Base-by-base conservation (phyloP, 2,888 invertebrate species). In the Ethmia dodecea region DNA sequence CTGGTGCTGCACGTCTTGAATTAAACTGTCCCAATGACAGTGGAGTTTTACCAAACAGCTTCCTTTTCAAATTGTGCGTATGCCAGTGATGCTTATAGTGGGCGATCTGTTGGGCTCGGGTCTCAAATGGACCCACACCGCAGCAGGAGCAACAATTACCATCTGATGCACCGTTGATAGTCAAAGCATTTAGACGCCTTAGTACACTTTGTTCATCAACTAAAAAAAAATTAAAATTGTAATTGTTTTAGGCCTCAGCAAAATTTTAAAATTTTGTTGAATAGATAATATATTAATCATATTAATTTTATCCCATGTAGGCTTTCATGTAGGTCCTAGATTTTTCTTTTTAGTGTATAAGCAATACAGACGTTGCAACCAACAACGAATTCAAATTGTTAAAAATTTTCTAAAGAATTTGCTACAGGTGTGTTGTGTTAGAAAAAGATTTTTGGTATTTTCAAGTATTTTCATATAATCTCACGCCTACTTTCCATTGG, bases 41-140 rank as follows among this genome's bases (percentile, higher is more conserved):
- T 3, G 86, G 40, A 13, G 59, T 36, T 39, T 78, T 84, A 1
- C 90, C 91, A 47, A 88, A 88, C 8, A 94, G 64, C 44, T 90
- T 91, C 45, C 91, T 89, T 55, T 93, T 94, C 24, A 95, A 74
- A 71, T 95, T 95, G 57, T 93, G 93, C 2, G 93, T 88, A 65
- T 95, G 95, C 94, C 94, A 95, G 62, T 95, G 95, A 22, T 93
- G 78, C 59, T 93, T 93, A 60, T 93, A 95, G 64, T 95, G 95
- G 4, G 90, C 86, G 10, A 91, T 89, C 67, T 94, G 93, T 38
- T 90, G 88, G 0, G 78, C 73, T 29, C 89, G 65, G 31, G 89
- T 80, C 15, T 87, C 78, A 54, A 93, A 93, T 0, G 87, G 86
- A 0, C 87, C 87, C 0, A 84, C 80, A 1, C 80, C 78, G 38